Percentiles rank a stretch among this genome's conserved stretches.
phyloP scores from a whole-genome alignment of 2,888 invertebrate species.

The Nemotelus pantherinus region DNA sequence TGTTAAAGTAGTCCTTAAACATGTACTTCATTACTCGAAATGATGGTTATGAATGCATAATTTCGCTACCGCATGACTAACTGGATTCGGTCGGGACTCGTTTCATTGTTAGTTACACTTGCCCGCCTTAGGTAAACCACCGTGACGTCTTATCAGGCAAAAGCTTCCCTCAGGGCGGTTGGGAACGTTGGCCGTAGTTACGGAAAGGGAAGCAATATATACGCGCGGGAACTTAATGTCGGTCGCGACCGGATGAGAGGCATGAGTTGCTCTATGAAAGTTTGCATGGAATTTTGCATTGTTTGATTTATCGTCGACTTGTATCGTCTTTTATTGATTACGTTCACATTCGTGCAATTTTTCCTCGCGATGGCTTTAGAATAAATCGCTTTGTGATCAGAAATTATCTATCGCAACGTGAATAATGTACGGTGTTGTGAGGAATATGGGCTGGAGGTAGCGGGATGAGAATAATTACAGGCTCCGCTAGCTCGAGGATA shows the following conservation, averaged over 20 bases:
- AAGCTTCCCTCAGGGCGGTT: slow-evolving; percentile 28
- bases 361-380: background rate
- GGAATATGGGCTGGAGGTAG: background rate
- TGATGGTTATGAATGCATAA: slow-evolving; percentile 45
- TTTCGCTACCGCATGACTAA: slow-evolving; percentile 28
- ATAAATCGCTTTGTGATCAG: background rate
- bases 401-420: slow-evolving; percentile 10
- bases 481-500: background rate
- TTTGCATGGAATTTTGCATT: background rate
- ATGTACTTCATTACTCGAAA: slow-evolving; percentile 43
- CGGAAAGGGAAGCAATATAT: background rate
- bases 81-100: background rate
- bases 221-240: background rate
- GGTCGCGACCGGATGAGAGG: background rate
- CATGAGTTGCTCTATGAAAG: slow-evolving; percentile 34
- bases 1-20: slow-evolving; percentile 43
- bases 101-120: slow-evolving; percentile 6
- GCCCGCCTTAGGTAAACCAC: background rate
- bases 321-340: slow-evolving; percentile 37
- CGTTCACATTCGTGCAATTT: slow-evolving; percentile 36
- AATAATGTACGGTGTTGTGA: background rate
- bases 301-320: slow-evolving; percentile 36
- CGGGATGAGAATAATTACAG: background rate
- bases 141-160: slow-evolving; percentile 22
- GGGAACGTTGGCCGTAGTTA: background rate